These are phyloP conservation scores for Euclidia mi DNA, from an alignment of 2,888 invertebrate genomes.

Conservation along the genomic window DNA sequence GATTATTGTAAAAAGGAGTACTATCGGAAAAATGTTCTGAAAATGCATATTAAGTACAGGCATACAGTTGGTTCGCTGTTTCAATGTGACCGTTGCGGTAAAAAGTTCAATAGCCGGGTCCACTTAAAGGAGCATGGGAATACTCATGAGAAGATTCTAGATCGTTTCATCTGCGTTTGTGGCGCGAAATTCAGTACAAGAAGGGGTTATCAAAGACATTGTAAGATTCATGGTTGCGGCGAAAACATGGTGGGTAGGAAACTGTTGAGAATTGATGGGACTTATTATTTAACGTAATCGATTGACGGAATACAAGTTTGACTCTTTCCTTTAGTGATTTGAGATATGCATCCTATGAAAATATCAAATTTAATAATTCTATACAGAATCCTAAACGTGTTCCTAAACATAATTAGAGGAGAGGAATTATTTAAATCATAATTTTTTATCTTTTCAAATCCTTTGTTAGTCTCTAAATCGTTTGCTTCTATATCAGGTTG, in stretches of 20 bases:
- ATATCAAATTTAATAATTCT: too few species aligned
- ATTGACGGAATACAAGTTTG: too few species aligned
- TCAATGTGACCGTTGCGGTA: conserved; percentile 71
- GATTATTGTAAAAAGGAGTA: conserved; percentile 68
- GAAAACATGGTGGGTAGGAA: neutral
- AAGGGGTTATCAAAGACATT: conserved; percentile 66
- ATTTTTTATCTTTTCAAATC: too few species aligned
- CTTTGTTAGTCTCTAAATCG: too few species aligned
- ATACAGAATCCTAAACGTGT: too few species aligned
- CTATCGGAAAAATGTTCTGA: conserved; percentile 50
- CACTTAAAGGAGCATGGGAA: conserved; percentile 68
- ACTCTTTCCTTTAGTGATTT: too few species aligned
- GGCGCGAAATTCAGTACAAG: conserved; percentile 61
- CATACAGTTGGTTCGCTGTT: conserved; percentile 53
- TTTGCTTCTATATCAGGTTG: too few species aligned
- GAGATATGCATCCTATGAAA: too few species aligned
- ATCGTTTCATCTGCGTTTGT: conserved; percentile 69
- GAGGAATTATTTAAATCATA: too few species aligned
- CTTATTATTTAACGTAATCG: too few species aligned
- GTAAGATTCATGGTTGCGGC: conserved; percentile 45
- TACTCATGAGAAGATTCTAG: conserved; percentile 59
- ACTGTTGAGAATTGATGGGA: neutral
- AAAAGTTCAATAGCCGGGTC: conserved; percentile 54
- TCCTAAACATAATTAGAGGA: too few species aligned
- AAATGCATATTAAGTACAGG: conserved; percentile 56